Evolutionary conservation across 92 coral and sea anemone species (phyloP), one percentile per base, ranked within the genome.

Genomic region (Bergia sp.): DNA sequence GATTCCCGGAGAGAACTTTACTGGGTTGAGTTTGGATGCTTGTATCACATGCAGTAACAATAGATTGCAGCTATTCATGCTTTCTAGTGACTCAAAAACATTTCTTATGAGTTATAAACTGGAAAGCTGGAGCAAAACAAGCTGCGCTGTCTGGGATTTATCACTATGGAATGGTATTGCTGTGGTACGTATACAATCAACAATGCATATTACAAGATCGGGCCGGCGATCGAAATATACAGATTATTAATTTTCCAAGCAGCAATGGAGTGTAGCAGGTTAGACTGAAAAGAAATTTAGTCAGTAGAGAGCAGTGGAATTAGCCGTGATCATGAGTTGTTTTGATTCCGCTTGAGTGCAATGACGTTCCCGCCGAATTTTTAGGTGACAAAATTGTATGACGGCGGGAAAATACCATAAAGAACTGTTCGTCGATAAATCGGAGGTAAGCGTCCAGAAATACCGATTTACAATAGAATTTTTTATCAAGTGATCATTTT

Each of bases 261-360:
- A 73, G 77, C 77, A 73, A 37, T 73, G 77, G 77, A 73, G 77
- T 73, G 77, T 73, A 73, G 77, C 77, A 73, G 77, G 77, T 73
- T 73, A 73, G 74, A 57, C 65, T 57, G 73, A 73, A 73, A 73
- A 73, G 77, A 73, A 73, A 73, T 73, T 73, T 73, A 73, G 77
- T 73, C 77, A 73, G 77, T 73, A 73, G 16, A 73, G 77, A 73
- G 16, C 77, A 73, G 77, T 73, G 77, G 77, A 73, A 73, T 73
- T 73, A 73, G 77, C 77, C 77, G 77, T 6, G 77, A 73, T 73
- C 77, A 73, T 73, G 77, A 73, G 77, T 73, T 73, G 77, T 73
- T 73, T 73, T 73, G 77, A 73, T 73, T 73, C 77, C 47, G 77
- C 77, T 73, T 73, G 77, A 73, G 77, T 73, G 77, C 77, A 73